Base-by-base conservation (phyloP, 2,113 vertebrate genomes). In the Ellobius talpinus region DNA sequence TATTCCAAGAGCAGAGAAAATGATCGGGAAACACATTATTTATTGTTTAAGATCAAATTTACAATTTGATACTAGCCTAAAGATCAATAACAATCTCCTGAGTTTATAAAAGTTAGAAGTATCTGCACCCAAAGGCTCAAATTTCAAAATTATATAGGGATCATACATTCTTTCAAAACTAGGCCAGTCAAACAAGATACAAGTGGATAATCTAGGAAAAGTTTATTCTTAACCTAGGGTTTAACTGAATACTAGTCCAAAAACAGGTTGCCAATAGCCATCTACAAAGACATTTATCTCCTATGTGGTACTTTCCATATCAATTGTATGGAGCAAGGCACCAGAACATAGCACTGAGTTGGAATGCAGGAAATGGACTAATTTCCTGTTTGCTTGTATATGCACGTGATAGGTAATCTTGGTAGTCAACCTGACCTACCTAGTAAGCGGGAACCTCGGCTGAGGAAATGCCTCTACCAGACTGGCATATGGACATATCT, bases 11-110 rank as follows among this genome's bases (percentile, higher is more conserved):
- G 33, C 31, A 93, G 47, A 7, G 73, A 36, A 13, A 52, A 66
- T 89, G 61, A 94, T 6, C 87, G 33, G 10, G 78, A 97, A 93
- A 94, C 84, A 94, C 84, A 89, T 87, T 91, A 89, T 31, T 76
- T 90, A 91, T 55, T 82, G 39, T 68, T 88, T 82, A 76, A 73
- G 23, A 65, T 73, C 33, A 73, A 84, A 68, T 14, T 88, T 77
- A 89, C 39, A 95, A 84, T 74, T 87, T 91, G 2, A 73, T 78
- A 26, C 31, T 90, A 89, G 89, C 23, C 42, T 76, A 93, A 96
- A 93, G 50, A 93, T 89, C 65, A 93, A 95, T 4, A 91, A 58
- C 33, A n/a, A 72, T 92, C 31, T 92, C 76, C 29, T 17, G 14
- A 73, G 58, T 66, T 95, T 92, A 68, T 0, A 73, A 89, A 4